Percentiles rank a stretch among this genome's conserved stretches.
Conservation (phyloP, 2,797 vertebrate genomes). For the Gobio occitaniae region DNA sequence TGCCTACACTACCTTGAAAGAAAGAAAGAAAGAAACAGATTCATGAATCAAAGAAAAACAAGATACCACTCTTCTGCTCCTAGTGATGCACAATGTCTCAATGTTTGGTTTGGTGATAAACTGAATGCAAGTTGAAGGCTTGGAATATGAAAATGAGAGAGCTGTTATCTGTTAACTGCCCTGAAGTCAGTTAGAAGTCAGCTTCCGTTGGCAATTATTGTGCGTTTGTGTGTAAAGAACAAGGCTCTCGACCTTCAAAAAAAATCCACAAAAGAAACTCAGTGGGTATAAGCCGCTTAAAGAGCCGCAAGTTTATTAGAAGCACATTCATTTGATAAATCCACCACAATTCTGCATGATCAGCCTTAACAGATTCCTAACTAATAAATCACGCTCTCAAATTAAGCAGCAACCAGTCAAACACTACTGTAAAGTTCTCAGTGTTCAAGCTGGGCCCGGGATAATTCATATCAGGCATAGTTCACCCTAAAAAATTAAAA, state of each 20-base stretch:
- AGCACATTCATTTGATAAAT: neutral
- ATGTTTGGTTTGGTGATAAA: neutral
- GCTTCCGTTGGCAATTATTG: neutral
- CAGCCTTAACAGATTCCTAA: constrained; percentile 26
- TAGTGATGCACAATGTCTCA: neutral
- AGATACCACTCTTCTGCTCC: neutral
- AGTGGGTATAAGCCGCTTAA: neutral
- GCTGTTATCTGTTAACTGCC: neutral
- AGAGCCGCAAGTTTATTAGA: neutral
- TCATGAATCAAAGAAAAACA: neutral
- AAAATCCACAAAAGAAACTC: constrained; percentile 1
- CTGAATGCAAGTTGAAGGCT: neutral
- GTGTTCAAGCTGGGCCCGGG: neutral
- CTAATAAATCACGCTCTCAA: neutral
- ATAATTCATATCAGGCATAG: neutral
- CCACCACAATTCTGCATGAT: neutral
- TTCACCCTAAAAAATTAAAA: neutral
- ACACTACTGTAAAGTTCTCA: neutral
- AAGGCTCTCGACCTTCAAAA: neutral
- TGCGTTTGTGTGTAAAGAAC: neutral
- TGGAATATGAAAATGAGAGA: neutral
- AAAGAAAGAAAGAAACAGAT: neutral
- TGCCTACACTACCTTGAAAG: neutral
- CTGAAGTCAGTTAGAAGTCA: constrained; percentile 7
- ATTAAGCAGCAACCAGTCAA: constrained; percentile 16